These are phyloP conservation scores for Nymphalis urticae DNA, from an alignment of 2,888 invertebrate species.

Conservation along the genomic window DNA sequence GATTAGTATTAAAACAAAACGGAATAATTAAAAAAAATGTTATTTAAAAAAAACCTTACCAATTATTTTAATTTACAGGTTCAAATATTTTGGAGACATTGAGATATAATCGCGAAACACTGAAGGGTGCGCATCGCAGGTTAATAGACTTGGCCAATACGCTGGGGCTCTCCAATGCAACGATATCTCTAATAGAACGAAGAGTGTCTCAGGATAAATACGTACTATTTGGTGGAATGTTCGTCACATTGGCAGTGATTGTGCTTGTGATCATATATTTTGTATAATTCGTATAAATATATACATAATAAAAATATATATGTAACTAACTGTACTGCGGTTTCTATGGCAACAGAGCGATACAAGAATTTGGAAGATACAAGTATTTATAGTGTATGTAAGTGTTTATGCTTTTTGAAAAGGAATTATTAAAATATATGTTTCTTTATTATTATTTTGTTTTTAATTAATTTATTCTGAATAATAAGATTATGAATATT, in stretches of 20 bases:
- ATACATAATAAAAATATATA: neutral
- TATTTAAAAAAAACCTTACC: neutral
- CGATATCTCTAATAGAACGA: conserved; percentile 95
- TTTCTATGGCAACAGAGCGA: conserved; percentile 12
- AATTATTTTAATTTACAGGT: conserved; percentile 70
- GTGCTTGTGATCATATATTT: conserved; percentile 88
- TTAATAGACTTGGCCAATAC: conserved; percentile 95
- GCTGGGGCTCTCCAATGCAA: conserved; percentile 95
- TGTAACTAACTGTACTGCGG: conserved; percentile 2
- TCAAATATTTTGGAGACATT: conserved; percentile 89
- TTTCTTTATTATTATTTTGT: conserved; percentile 5
- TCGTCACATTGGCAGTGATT: conserved; percentile 90
- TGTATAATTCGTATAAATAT: conserved; percentile 54
- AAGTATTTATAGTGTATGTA: conserved; percentile 20
- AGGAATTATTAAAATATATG: conserved; percentile 28
- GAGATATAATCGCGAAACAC: conserved; percentile 89
- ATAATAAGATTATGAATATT: too few species aligned
- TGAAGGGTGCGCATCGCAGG: conserved; percentile 93
- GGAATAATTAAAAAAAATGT: too few species aligned
- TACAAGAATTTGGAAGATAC: conserved; percentile 7
- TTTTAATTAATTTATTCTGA: conserved; percentile 13
- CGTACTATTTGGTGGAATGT: conserved; percentile 92
- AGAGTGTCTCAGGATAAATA: conserved; percentile 94
- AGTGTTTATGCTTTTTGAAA: conserved; percentile 35
- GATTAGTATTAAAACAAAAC: too few species aligned